Percentiles rank a stretch among this genome's conserved stretches.
Evolutionary conservation across 1,140 invertebrate species (phyloP).

Genomic region (Sitodiplosis mosellana): DNA sequence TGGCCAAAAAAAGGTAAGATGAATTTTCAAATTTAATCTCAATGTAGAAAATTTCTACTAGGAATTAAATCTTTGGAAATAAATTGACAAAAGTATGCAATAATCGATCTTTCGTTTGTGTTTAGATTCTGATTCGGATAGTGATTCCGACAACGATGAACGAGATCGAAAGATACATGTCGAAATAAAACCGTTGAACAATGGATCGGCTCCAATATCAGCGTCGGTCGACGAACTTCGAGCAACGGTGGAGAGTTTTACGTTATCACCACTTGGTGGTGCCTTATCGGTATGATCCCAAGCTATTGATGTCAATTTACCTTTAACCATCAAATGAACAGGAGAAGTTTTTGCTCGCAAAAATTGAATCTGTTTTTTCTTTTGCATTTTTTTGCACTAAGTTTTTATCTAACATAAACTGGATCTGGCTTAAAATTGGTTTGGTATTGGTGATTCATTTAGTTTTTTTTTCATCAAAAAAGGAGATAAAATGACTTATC

Average conservation of each 20-base stretch:
- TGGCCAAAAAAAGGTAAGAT: constrained; percentile 34
- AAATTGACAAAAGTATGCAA: no score
- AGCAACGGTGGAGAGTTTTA: constrained; percentile 80
- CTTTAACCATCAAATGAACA: background rate
- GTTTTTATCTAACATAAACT: background rate
- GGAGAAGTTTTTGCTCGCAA: background rate
- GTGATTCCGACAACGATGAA: constrained; percentile 75
- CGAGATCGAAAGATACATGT: constrained; percentile 77
- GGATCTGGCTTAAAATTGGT: background rate
- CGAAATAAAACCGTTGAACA: constrained; percentile 85
- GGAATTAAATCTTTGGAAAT: no score
- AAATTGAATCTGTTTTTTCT: background rate
- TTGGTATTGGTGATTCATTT: background rate
- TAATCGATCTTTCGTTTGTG: no score
- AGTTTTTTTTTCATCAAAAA: background rate
- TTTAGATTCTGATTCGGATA: constrained; percentile 66
- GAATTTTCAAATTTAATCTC: background rate
- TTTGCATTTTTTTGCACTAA: background rate
- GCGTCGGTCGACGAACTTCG: constrained; percentile 86
- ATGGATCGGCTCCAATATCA: constrained; percentile 69
- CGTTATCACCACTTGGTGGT: constrained; percentile 61
- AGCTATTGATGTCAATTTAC: constrained; percentile 4
- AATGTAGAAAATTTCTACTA: background rate
- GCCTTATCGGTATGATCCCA: constrained; percentile 26
- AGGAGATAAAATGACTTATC: background rate